Conservation (phyloP, 2,888 invertebrate genomes). For the Limenitis camilla region DNA sequence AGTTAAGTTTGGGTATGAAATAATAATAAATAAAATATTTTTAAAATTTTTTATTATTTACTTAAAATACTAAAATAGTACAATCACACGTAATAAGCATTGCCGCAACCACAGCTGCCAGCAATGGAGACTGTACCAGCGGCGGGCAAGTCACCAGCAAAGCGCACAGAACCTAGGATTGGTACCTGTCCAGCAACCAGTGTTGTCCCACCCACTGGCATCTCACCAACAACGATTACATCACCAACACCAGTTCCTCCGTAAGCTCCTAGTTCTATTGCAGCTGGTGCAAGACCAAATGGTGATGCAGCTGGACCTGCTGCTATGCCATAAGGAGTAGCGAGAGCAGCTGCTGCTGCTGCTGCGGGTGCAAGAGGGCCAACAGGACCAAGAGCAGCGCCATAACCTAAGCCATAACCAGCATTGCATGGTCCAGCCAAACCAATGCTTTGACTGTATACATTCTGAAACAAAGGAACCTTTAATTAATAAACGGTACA, state of each 20-base stretch:
- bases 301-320: conserved; percentile 8
- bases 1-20: no score
- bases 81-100: conserved; percentile 2
- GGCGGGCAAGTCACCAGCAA: conserved; percentile 28
- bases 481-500: neutral
- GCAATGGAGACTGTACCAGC: conserved; percentile 33
- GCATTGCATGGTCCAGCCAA: conserved; percentile 7
- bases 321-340: conserved; percentile 3
- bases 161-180: conserved; percentile 34
- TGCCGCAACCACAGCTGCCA: conserved; percentile 30
- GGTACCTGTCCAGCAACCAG: conserved; percentile 35
- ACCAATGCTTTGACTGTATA: conserved; percentile 20
- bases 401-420: neutral
- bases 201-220: conserved; percentile 34
- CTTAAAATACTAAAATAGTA: neutral
- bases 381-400: neutral
- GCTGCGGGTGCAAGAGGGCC: no score
- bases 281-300: conserved; percentile 13
- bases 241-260: conserved; percentile 28
- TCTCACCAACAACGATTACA: conserved; percentile 29
- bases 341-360: conserved; percentile 6
- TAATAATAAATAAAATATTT: no score
- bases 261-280: conserved; percentile 17
- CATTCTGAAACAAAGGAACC: conserved; percentile 22
- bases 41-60: neutral